Evolutionary conservation across 1,140 invertebrate genomes (phyloP), one percentile per base, ranked within the genome.

Genomic region (Aethina tumida): DNA sequence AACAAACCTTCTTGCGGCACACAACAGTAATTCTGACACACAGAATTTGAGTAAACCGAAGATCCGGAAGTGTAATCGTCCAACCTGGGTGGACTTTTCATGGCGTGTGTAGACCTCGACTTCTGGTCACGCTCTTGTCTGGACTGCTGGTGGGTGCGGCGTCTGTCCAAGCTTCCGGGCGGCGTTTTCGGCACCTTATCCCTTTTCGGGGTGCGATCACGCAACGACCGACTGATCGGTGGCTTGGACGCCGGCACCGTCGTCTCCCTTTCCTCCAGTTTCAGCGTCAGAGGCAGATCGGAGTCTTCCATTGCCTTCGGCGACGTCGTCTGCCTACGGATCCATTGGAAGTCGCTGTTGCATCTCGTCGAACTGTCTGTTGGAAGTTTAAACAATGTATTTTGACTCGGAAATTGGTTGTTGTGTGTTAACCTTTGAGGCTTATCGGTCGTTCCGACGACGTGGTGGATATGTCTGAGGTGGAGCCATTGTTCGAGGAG

Each of bases 311-410:
- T 42, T 5, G 20, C 13, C 12, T 27, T 19, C 25, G 62, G 43
- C 14, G 44, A 35, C 4, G 47, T 35, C 5, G 52, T 36, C 10
- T 50, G 44, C 38, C 50, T 59, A 47, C 47, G 49, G 34, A 75
- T 68, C 73, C 73, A 75, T 61, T 67, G 69, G 47, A 75, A 75
- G 53, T 72, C 69, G 47, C 67, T 63, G 48, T 73, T 68, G 48
- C 73, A 69, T 31, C 67, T 58, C 9, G 68, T 70, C 12, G 71
- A 67, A 48, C 60, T 54, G 45, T 60, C 56, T 55, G 33, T 27
- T 8, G 8, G 21, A 12, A 8, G 5, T 5, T 5, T 7, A 12
- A 34, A 7, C 9, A 18, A 34, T 9, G n/a, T n/a, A n/a, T n/a
- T n/a, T n/a, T n/a, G n/a, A n/a, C n/a, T n/a, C n/a, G n/a, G n/a